Percentiles rank a stretch among this genome's conserved stretches.
phyloP scores from a whole-genome alignment of 2,888 invertebrate genomes.

The Lycocerus yunnanus region DNA sequence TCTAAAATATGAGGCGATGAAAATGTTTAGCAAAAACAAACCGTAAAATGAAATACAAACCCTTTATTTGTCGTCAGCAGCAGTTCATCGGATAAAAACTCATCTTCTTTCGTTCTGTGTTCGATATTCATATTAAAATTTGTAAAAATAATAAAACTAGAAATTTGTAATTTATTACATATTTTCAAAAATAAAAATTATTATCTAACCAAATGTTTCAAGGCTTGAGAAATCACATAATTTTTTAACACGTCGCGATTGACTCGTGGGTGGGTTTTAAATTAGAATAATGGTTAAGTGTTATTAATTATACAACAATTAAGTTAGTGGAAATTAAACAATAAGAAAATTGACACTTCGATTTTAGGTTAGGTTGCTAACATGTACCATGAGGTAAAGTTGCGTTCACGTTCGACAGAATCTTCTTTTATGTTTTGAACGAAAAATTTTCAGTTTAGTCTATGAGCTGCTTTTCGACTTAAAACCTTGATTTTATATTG shows the following conservation, averaged over 20 bases:
- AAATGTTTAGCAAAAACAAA: not conserved
- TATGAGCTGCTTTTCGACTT: no score
- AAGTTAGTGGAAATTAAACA: not conserved
- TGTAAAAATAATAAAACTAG: not conserved
- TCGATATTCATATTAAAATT: constrained; percentile 8
- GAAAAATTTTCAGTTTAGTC: no score
- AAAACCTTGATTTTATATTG: no score
- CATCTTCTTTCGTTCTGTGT: constrained; percentile 48
- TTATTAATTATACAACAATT: not conserved
- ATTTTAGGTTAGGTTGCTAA: not conserved
- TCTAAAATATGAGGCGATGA: no score
- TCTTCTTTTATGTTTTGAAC: no score
- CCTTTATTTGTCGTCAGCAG: constrained; percentile 56
- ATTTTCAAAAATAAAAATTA: not conserved
- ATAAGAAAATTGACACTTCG: not conserved
- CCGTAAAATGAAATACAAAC: constrained; percentile 40
- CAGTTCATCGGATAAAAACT: constrained; percentile 55
- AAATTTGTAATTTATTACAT: not conserved
- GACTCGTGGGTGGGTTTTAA: not conserved
- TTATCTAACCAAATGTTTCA: not conserved
- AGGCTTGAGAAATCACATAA: not conserved
- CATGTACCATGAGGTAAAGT: not conserved
- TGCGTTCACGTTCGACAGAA: not conserved
- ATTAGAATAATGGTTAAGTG: not conserved
- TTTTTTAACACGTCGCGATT: not conserved